These are phyloP conservation scores for Carlito syrichta DNA, from an alignment of 2,113 vertebrate genomes.

Conservation along the genomic window DNA sequence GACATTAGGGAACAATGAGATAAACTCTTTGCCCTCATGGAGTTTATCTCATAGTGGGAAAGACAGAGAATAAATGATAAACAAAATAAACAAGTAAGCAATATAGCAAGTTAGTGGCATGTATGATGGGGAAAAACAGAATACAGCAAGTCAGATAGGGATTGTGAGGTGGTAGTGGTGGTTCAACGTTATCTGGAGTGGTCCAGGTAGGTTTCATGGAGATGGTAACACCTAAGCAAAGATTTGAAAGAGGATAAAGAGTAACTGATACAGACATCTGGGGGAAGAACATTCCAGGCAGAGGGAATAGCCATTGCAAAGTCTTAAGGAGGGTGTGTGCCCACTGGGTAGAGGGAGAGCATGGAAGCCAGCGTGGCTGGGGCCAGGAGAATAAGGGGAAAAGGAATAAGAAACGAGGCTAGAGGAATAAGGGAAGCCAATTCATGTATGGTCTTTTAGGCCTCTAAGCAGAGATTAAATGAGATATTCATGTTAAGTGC, in stretches of 20 bases:
- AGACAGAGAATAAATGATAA: constrained; percentile 7
- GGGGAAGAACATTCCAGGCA: not conserved
- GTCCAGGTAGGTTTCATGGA: not conserved
- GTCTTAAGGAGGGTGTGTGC: not conserved
- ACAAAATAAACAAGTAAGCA: not conserved
- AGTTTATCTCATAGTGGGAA: not conserved
- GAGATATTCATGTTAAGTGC: not conserved
- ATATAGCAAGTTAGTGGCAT: not conserved
- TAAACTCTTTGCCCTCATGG: not conserved
- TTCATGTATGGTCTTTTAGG: not conserved
- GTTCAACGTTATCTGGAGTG: not conserved
- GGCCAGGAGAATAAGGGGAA: not conserved
- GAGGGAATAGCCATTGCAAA: not conserved
- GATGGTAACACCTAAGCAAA: not conserved
- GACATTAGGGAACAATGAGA: not conserved
- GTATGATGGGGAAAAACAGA: not conserved
- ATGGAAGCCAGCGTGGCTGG: not conserved
- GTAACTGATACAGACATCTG: not conserved
- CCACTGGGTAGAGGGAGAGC: not conserved
- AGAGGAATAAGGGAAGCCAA: not conserved
- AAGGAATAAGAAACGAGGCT: not conserved
- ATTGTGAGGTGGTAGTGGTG: not conserved
- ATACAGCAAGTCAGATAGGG: not conserved
- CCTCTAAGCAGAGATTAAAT: not conserved
- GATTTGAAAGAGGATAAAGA: not conserved